Percentiles rank a stretch among this genome's conserved stretches.
Conservation (phyloP, 2,113 vertebrate genomes). For the Antechinus stuartii region DNA sequence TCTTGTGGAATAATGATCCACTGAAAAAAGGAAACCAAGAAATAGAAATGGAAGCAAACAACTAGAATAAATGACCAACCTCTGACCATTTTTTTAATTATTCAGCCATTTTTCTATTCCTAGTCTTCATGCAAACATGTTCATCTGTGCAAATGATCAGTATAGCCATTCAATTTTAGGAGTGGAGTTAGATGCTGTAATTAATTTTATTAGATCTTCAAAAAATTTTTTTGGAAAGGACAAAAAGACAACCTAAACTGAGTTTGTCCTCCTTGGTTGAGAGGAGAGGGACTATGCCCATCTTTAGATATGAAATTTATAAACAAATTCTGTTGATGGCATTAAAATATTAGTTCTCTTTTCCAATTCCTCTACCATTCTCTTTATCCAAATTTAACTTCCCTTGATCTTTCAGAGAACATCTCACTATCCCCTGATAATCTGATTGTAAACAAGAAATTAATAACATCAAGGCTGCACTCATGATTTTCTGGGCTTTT, state of each 20-base stretch:
- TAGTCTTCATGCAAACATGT: background rate
- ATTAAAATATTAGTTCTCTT: background rate
- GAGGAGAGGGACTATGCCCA: background rate
- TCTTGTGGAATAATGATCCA: conserved; percentile 2
- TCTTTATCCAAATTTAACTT: background rate
- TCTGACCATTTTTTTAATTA: conserved; percentile 24
- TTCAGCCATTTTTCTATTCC: background rate
- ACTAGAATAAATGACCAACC: background rate
- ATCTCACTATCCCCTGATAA: background rate
- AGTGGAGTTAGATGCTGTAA: background rate
- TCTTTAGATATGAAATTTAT: background rate
- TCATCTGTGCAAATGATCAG: background rate
- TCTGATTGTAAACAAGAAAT: background rate
- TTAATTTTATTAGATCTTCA: background rate
- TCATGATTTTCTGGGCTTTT: background rate
- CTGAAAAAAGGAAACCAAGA: conserved; percentile 21
- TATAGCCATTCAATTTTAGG: background rate
- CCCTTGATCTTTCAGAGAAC: background rate
- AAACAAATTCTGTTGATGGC: background rate
- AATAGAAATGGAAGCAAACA: background rate
- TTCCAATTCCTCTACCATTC: background rate
- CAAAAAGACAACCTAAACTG: background rate
- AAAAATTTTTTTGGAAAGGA: background rate
- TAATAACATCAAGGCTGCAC: background rate
- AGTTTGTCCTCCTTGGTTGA: background rate